A percentile compares a stretch with the other conserved stretches of the same genome.
Conservation (phyloP, 2,888 invertebrate species). For the Ecliptopera silaceata region DNA sequence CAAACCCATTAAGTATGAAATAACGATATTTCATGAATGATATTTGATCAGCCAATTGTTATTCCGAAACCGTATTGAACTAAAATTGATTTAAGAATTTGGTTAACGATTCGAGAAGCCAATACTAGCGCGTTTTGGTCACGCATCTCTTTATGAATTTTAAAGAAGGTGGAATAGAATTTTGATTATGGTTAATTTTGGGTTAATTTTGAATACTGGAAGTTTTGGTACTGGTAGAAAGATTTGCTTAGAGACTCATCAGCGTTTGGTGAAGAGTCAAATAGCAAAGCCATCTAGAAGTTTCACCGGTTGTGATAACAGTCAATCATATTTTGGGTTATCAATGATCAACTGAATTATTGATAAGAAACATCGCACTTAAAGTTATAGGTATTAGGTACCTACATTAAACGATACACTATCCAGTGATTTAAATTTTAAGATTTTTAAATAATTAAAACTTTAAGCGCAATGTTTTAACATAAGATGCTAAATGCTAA, state of each 20-base stretch:
- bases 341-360: too few species aligned
- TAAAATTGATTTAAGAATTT: constrained; percentile 29
- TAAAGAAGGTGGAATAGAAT: constrained; percentile 5
- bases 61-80: constrained; percentile 29
- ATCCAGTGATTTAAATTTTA: too few species aligned
- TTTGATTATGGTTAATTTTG: constrained; percentile 21
- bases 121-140: constrained; percentile 8
- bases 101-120: constrained; percentile 27
- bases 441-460: too few species aligned
- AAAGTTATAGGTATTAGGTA: too few species aligned
- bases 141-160: constrained; percentile 17
- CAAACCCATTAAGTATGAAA: constrained; percentile 24
- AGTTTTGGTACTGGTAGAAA: constrained; percentile 26
- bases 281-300: neutral
- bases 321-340: neutral
- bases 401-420: too few species aligned
- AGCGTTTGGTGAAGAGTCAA: neutral
- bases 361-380: too few species aligned
- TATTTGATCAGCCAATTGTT: constrained; percentile 34
- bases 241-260: neutral
- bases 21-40: constrained; percentile 18
- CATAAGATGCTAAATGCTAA: too few species aligned
- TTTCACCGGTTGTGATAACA: neutral
- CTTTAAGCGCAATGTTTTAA: too few species aligned
- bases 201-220: constrained; percentile 27